Conservation (phyloP, 2,113 vertebrate species). For the Sceloporus undulatus region DNA sequence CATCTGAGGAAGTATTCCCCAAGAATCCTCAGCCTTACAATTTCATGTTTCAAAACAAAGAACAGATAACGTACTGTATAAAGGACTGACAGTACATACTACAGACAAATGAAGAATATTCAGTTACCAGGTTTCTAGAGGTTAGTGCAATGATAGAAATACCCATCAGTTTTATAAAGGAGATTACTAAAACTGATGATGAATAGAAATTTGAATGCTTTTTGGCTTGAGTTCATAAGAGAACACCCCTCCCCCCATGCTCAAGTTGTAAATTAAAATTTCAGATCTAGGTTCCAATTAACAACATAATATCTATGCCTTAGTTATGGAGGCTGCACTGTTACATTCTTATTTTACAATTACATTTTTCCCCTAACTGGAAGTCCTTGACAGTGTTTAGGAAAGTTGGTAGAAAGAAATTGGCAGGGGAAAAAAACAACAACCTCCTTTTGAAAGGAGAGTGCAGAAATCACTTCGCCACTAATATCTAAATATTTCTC, state of each 20-base stretch:
- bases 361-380: neutral
- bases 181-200: neutral
- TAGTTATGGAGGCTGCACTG: neutral
- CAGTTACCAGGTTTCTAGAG: neutral
- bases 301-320: neutral
- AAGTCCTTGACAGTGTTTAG: neutral
- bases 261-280: constrained; percentile 2
- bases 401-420: neutral
- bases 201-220: neutral
- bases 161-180: neutral
- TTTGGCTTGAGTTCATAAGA: neutral
- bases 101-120: neutral
- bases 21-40: neutral
- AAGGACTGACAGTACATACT: neutral
- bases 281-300: neutral
- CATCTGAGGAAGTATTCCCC: neutral
- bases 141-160: neutral
- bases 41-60: neutral
- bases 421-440: neutral
- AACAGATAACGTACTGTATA: neutral
- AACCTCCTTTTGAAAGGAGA: neutral
- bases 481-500: neutral
- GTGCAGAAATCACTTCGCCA: neutral
- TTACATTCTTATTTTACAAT: neutral
- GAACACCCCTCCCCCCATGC: neutral